Evolutionary conservation across 2,113 vertebrate genomes (phyloP), one percentile per base, ranked within the genome.

Genomic region (Ciconia maguari): DNA sequence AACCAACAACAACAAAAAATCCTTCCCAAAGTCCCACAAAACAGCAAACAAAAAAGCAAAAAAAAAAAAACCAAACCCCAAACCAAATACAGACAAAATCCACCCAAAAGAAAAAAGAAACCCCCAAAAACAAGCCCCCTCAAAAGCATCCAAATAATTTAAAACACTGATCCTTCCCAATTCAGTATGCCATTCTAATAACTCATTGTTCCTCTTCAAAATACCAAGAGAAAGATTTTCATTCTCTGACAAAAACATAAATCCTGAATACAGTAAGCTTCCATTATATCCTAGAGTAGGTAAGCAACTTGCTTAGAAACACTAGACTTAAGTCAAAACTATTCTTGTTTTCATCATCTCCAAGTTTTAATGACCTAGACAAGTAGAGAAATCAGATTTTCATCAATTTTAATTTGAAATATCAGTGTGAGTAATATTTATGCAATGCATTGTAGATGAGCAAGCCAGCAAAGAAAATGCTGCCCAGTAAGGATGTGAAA

Each of bases 71-170:
- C 46, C 38, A 87, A 54, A 16, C 1, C 7, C 8, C 10, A 79
- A 88, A 30, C 32, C 17, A 54, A 87, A 32, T 10, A 46, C 5
- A 55, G 64, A 49, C 8, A 55, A 57, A 90, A 72, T 29, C 6
- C 22, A 91, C 4, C 10, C 19, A 58, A 72, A 69, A 42, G 11
- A 52, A 83, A 49, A 84, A 58, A 10, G 5, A 54, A 46, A 22
- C 2, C 10, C 9, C 3, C 4, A 2, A 64, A 41, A 87, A 4
- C 44, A 57, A 3, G 3, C 1, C 18, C 2, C 11, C n/a, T 32
- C 26, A 70, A 61, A 82, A 68, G 4, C 10, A 62, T 7, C 14
- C 29, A 60, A 2, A 24, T 7, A 29, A 84, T 60, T 62, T 46
- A 68, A 79, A 91, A 36, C 29, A 87, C 16, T 60, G 32, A 82